These are phyloP conservation scores for Alloplasta piceator DNA, from an alignment of 2,888 invertebrate genomes.

Conservation along the genomic window DNA sequence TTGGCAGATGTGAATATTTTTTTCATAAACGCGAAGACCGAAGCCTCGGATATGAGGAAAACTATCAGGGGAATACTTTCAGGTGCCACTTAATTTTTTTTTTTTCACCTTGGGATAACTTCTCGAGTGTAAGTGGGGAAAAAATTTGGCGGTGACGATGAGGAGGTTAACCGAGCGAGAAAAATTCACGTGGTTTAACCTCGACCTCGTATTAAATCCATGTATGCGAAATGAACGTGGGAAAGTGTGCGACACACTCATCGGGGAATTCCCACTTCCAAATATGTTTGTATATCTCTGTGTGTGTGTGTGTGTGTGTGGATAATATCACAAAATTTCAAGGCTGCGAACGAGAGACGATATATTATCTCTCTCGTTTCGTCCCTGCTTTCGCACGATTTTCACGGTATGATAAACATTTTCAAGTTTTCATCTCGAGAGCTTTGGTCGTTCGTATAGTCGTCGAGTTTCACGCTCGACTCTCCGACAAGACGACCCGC, in stretches of 20 bases:
- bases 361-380: slow-evolving; percentile 25
- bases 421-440: slow-evolving; percentile 20
- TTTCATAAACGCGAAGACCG: too few species aligned
- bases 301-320: too few species aligned
- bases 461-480: background rate
- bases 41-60: background rate
- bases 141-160: slow-evolving; percentile 14
- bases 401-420: slow-evolving; percentile 25
- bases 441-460: background rate
- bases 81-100: slow-evolving; percentile 11
- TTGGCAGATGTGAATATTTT: too few species aligned
- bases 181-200: slow-evolving; percentile 59
- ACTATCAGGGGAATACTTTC: slow-evolving; percentile 3
- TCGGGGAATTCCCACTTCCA: background rate
- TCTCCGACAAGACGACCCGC: background rate
- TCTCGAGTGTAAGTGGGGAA: background rate
- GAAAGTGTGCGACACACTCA: slow-evolving; percentile 27
- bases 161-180: slow-evolving; percentile 47
- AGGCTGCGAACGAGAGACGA: slow-evolving; percentile 25
- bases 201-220: slow-evolving; percentile 53
- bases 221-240: slow-evolving; percentile 32
- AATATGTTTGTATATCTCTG: slow-evolving; percentile 9
- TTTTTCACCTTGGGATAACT: slow-evolving; percentile 17
- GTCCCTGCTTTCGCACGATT: background rate
- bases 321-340: slow-evolving; percentile 54